These are phyloP conservation scores for Chromobotia macracanthus DNA, from an alignment of 2,797 vertebrate species.

Conservation along the genomic window DNA sequence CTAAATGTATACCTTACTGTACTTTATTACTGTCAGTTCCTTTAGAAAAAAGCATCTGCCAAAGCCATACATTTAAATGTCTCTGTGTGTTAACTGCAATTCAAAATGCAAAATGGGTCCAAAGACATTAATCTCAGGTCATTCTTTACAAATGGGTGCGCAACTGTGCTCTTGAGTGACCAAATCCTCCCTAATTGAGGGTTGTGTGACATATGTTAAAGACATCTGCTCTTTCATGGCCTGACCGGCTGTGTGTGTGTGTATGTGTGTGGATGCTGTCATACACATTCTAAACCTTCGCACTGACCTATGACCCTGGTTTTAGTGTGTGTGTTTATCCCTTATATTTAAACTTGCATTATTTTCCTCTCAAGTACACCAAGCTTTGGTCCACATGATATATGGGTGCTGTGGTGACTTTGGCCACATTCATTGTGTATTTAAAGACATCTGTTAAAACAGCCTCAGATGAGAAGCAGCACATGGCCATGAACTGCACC, in stretches of 20 bases:
- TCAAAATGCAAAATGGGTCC: neutral
- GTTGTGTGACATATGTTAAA: conserved; percentile 37
- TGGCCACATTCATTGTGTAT: conserved; percentile 41
- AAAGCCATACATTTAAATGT: no score
- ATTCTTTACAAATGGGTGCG: conserved; percentile 21
- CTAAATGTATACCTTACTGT: neutral
- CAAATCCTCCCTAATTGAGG: conserved; percentile 25
- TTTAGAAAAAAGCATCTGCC: no score
- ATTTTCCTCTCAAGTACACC: neutral
- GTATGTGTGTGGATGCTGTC: neutral
- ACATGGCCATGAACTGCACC: conserved; percentile 22
- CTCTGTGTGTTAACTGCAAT: neutral
- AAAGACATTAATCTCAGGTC: conserved; percentile 21
- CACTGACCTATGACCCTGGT: conserved; percentile 31
- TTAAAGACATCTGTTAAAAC: conserved; percentile 52
- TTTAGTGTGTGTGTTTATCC: conserved; percentile 21
- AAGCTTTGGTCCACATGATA: conserved; percentile 22
- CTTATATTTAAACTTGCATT: conserved; percentile 22
- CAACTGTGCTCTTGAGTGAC: conserved; percentile 16
- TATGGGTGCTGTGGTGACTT: conserved; percentile 36
- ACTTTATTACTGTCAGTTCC: no score
- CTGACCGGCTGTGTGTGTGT: neutral
- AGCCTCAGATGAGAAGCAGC: conserved; percentile 33
- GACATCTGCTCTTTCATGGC: conserved; percentile 42
- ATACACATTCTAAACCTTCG: neutral